Evolutionary conservation across 53 echinoderm and acorn worm species (phyloP).

Genomic region (Holothuria scabra): DNA sequence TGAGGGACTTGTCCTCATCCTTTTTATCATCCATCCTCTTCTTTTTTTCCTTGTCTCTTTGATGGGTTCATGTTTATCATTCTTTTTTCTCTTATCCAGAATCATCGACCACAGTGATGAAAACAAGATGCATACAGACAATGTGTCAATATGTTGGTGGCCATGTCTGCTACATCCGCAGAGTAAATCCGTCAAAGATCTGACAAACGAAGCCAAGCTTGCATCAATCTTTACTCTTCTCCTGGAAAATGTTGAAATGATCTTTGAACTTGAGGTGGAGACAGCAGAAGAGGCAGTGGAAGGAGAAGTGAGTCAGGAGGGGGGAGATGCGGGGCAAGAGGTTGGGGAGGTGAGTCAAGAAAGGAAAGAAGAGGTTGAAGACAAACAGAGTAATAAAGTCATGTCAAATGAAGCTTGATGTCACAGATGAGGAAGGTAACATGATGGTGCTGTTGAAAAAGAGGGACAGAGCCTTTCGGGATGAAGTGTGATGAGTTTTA

Average conservation of each 20-base stretch:
- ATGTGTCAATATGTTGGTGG: slow-evolving; percentile 83
- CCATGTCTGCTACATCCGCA: slow-evolving; percentile 78
- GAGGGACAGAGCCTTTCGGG: too few relatives aligned
- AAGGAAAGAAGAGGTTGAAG: background rate
- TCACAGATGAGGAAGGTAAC: background rate
- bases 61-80: too few relatives aligned
- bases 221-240: slow-evolving; percentile 52
- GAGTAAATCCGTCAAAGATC: slow-evolving; percentile 73
- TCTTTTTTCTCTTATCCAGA: too few relatives aligned
- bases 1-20: too few relatives aligned
- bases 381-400: background rate
- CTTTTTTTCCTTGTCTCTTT: too few relatives aligned
- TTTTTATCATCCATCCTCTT: too few relatives aligned
- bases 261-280: slow-evolving; percentile 18
- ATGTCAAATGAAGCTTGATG: background rate
- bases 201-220: slow-evolving; percentile 74
- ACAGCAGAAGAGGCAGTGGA: background rate
- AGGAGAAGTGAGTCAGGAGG: background rate
- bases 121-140: slow-evolving; percentile 75
- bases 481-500: too few relatives aligned
- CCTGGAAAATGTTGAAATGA: slow-evolving; percentile 16
- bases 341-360: background rate
- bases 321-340: background rate
- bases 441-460: background rate
- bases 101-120: slow-evolving; percentile 54